Evolutionary conservation across 2,888 invertebrate genomes (phyloP).

Genomic region (Eristalinus sepulchralis): DNA sequence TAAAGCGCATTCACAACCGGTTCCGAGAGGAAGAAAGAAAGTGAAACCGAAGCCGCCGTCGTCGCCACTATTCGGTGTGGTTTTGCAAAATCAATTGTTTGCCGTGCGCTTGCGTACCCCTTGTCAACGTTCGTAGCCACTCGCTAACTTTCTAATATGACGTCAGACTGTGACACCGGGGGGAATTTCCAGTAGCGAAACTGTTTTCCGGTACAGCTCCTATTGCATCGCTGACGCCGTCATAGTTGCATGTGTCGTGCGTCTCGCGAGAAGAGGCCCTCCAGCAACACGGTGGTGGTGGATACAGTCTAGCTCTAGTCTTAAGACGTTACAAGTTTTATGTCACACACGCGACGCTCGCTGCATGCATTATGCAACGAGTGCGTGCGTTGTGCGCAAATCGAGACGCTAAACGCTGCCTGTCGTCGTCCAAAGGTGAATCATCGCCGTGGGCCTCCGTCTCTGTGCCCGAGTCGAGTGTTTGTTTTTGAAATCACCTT

Average conservation of each 20-base stretch:
- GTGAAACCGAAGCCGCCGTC: conserved; percentile 41
- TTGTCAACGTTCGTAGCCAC: not conserved
- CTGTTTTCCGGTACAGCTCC: conserved; percentile 24
- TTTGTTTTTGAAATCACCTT: conserved; percentile 48
- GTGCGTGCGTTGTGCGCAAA: conserved; percentile 40
- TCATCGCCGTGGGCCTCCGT: conserved; percentile 14
- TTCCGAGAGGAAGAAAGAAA: conserved; percentile 45
- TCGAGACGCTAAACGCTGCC: conserved; percentile 17
- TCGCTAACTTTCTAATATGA: conserved; percentile 39
- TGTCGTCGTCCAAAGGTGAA: conserved; percentile 31
- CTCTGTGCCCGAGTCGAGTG: not conserved
- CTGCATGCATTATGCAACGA: conserved; percentile 43
- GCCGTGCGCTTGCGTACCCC: not conserved
- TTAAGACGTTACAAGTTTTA: conserved; percentile 16
- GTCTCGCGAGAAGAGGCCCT: conserved; percentile 11
- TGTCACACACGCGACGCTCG: conserved; percentile 24
- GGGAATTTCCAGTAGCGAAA: not conserved
- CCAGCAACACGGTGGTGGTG: not conserved
- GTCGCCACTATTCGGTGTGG: not conserved
- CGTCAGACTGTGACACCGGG: conserved; percentile 9
- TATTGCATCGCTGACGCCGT: conserved; percentile 17
- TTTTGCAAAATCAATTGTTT: conserved; percentile 45
- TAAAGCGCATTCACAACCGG: conserved; percentile 55
- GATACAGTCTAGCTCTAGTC: not conserved
- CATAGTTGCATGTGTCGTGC: conserved; percentile 9